Evolutionary conservation across 2,888 invertebrate species (phyloP).

Genomic region (Agelastica alni): DNA sequence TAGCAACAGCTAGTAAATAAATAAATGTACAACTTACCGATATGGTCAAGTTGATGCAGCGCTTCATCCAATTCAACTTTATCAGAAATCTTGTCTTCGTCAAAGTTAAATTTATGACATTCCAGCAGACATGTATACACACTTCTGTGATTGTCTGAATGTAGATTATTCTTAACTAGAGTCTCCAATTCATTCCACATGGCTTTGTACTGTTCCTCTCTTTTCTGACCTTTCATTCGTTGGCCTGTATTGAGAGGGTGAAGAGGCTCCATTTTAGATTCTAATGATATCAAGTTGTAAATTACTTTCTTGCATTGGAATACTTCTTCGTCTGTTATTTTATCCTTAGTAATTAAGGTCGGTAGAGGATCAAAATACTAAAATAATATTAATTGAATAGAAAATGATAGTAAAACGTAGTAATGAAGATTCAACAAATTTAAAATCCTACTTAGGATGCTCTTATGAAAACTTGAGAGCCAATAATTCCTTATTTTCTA

Average conservation of each 20-base stretch:
- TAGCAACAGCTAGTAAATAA: no score
- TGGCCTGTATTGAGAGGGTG: conserved; percentile 71
- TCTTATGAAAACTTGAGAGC: no score
- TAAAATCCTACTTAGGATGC: no score
- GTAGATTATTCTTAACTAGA: conserved; percentile 76
- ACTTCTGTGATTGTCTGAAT: conserved; percentile 77
- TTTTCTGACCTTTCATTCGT: conserved; percentile 64
- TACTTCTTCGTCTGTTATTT: conserved; percentile 83
- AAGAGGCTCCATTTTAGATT: conserved; percentile 81
- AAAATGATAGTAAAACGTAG: no score
- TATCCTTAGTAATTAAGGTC: conserved; percentile 78
- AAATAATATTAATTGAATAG: conserved; percentile 30
- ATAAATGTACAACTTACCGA: no score
- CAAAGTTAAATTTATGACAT: conserved; percentile 66
- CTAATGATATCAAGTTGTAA: conserved; percentile 77
- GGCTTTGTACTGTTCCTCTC: conserved; percentile 88
- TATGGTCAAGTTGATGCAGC: conserved; percentile 61
- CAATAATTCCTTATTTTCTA: no score
- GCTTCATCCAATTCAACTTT: conserved; percentile 69
- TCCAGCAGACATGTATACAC: conserved; percentile 82
- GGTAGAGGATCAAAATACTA: conserved; percentile 83
- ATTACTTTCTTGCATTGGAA: conserved; percentile 85
- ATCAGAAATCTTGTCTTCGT: conserved; percentile 60
- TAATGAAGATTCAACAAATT: no score
- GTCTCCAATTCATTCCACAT: conserved; percentile 90